Conservation (phyloP, 2,797 vertebrate genomes). For the Zalophus californianus region DNA sequence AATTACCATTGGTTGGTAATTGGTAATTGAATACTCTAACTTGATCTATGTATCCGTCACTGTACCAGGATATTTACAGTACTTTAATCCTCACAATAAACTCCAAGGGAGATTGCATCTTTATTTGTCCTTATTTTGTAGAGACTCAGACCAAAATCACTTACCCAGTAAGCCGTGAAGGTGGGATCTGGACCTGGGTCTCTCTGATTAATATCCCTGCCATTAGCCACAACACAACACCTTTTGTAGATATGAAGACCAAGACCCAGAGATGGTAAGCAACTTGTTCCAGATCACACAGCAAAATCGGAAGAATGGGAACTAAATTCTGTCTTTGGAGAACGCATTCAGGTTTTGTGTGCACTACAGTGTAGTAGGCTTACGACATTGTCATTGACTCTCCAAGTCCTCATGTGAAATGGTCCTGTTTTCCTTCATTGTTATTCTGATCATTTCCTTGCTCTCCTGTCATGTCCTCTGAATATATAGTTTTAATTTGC, state of each 20-base stretch:
- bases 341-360: background rate
- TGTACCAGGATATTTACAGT: background rate
- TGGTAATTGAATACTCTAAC: background rate
- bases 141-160: background rate
- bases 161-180: background rate
- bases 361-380: fast-evolving
- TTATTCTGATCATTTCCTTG: background rate
- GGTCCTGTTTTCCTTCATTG: background rate
- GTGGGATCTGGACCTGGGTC: background rate
- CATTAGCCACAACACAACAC: background rate
- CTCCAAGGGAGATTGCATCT: background rate
- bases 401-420: background rate
- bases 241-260: background rate
- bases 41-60: background rate
- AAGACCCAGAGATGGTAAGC: background rate
- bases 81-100: constrained; percentile 14
- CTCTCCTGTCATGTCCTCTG: background rate
- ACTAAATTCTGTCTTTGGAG: background rate
- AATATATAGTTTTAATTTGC: background rate
- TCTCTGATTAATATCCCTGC: background rate
- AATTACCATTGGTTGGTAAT: background rate
- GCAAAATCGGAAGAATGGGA: background rate
- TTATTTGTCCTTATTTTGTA: constrained; percentile 25
- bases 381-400: background rate
- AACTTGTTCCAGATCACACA: background rate